Evolutionary conservation across 2,797 vertebrate species (phyloP).

Genomic region (Thaleichthys pacificus): DNA sequence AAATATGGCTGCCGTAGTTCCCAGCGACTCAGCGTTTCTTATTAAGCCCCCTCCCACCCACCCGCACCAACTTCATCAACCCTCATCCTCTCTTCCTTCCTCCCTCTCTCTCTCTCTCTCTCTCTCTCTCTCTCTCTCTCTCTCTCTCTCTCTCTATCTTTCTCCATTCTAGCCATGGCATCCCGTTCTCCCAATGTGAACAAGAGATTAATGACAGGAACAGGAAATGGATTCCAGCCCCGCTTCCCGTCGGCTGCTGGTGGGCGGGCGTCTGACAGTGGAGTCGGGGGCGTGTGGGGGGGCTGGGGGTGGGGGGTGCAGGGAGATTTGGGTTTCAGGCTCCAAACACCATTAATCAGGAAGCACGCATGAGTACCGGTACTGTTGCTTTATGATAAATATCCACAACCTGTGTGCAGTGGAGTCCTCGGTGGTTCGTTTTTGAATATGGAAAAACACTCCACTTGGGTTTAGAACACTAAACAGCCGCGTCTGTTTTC

Average conservation of each 20-base stretch:
- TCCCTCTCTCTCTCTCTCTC: not conserved
- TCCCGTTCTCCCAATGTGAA: not conserved
- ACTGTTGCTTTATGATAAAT: not conserved
- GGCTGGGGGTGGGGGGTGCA: not conserved
- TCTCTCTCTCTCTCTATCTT: not conserved
- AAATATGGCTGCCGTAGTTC: conserved; percentile 39
- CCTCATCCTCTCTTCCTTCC: not conserved
- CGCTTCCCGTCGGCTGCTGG: not conserved
- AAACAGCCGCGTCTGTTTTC: too few relatives aligned
- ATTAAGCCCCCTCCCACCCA: not conserved
- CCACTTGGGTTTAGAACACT: too few relatives aligned
- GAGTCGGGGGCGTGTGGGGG: not conserved
- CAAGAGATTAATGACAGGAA: conserved; percentile 21
- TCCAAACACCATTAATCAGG: conserved; percentile 12
- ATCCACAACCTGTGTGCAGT: not conserved
- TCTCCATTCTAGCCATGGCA: not conserved
- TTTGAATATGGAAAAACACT: too few relatives aligned
- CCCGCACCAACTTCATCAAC: too few relatives aligned
- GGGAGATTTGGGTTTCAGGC: not conserved
- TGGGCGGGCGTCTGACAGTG: too few relatives aligned
- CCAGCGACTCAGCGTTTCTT: conserved; percentile 23
- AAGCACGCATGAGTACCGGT: not conserved
- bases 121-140: not conserved
- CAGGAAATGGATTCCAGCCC: conserved; percentile 9
- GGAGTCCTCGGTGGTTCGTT: too few relatives aligned